These are phyloP conservation scores for Xiphias gladius DNA, from an alignment of 2,113 vertebrate genomes.

Conservation along the genomic window DNA sequence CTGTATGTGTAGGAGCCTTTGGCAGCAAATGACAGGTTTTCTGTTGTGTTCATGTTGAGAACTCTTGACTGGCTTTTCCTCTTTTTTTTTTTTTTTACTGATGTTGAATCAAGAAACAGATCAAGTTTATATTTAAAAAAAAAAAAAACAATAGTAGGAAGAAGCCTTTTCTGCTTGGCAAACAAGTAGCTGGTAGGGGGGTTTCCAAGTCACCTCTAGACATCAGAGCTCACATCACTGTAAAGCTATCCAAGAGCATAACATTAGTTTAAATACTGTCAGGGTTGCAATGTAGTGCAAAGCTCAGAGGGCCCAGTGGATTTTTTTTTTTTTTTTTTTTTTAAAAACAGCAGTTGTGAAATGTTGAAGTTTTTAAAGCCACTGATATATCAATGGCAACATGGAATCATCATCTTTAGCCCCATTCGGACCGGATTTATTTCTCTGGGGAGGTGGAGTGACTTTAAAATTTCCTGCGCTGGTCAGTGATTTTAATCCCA, in stretches of 20 bases:
- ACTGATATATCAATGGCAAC: not conserved
- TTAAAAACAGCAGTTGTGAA: not conserved
- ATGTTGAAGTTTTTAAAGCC: not conserved
- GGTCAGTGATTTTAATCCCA: not conserved
- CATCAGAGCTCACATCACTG: not conserved
- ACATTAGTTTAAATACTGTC: not conserved
- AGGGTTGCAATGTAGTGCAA: not conserved
- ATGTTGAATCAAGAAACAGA: not conserved
- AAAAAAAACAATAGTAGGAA: not conserved
- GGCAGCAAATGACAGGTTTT: not conserved
- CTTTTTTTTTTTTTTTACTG: not conserved
- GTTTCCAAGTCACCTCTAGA: not conserved
- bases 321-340: too few relatives aligned
- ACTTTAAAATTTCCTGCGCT: not conserved
- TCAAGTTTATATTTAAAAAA: too few relatives aligned
- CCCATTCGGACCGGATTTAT: not conserved
- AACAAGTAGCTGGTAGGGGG: not conserved
- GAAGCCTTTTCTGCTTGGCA: not conserved
- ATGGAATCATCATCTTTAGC: not conserved
- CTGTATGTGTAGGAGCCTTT: not conserved
- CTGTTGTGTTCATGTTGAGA: not conserved
- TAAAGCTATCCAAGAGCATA: not conserved
- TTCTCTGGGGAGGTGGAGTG: not conserved
- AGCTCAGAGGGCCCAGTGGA: not conserved
- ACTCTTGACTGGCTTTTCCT: not conserved